Evolutionary conservation across 1,140 invertebrate species (phyloP).

Genomic region (Subanguina moxae): DNA sequence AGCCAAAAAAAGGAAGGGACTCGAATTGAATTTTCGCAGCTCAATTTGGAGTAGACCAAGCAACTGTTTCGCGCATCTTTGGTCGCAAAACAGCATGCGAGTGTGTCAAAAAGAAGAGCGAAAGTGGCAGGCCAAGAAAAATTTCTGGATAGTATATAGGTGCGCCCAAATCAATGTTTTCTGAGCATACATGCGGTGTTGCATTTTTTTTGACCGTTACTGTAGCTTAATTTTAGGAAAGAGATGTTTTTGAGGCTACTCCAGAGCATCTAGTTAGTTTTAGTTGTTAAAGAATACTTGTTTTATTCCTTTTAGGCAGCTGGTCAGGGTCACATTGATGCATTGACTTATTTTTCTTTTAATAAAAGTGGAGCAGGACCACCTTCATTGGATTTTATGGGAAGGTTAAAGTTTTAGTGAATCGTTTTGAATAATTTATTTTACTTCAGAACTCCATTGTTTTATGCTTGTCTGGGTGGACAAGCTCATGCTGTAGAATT

Average conservation of each 20-base stretch:
- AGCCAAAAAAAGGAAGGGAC: too few species aligned
- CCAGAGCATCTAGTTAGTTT: conserved; percentile 37
- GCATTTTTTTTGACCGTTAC: too few species aligned
- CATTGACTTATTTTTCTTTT: conserved; percentile 22
- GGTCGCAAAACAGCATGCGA: too few species aligned
- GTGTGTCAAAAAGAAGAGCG: too few species aligned
- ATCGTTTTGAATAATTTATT: not conserved
- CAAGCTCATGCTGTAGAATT: conserved; percentile 35
- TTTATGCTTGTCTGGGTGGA: conserved; percentile 43
- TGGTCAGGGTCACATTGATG: conserved; percentile 27
- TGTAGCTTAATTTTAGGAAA: conserved; percentile 30
- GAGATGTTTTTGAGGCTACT: conserved; percentile 36
- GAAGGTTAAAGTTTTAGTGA: conserved; percentile 10
- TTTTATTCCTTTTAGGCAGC: conserved; percentile 11
- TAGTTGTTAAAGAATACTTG: too few species aligned
- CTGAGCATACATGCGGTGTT: conserved; percentile 4
- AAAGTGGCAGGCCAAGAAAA: too few species aligned
- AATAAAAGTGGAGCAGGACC: conserved; percentile 16
- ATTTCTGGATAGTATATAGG: too few species aligned
- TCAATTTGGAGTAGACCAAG: too few species aligned
- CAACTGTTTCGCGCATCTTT: too few species aligned
- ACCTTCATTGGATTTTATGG: conserved; percentile 26
- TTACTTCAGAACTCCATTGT: conserved; percentile 39
- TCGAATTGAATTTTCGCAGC: too few species aligned
- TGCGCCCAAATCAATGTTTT: too few species aligned